Evolutionary conservation across 2,888 invertebrate genomes (phyloP).

Genomic region (Petrophora chlorosata): DNA sequence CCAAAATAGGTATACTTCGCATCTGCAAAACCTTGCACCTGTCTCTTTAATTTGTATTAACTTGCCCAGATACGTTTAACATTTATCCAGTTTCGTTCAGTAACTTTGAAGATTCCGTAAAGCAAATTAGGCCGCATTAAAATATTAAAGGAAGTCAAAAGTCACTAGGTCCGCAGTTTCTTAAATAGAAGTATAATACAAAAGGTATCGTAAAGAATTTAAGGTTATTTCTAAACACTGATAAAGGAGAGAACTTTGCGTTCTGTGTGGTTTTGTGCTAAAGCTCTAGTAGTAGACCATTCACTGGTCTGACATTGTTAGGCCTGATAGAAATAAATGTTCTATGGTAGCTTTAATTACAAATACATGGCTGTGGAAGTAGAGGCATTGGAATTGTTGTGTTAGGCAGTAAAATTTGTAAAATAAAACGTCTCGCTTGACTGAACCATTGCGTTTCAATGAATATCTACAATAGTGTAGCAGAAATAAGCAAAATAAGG

Average conservation of each 20-base stretch:
- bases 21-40: conserved; percentile 9
- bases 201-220: conserved; percentile 24
- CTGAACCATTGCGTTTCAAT: conserved; percentile 33
- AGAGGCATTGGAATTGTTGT: too few species aligned
- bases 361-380: too few species aligned
- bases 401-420: conserved; percentile 11
- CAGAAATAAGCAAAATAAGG: conserved; percentile 25
- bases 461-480: conserved; percentile 34
- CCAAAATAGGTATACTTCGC: conserved; percentile 8
- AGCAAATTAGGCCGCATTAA: background rate
- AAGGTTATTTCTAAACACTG: conserved; percentile 8
- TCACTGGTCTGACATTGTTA: too few species aligned
- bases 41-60: conserved; percentile 1
- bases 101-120: conserved; percentile 3
- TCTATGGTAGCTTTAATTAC: too few species aligned
- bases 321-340: background rate
- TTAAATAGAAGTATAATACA: background rate
- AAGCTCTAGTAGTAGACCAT: background rate
- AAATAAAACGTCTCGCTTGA: conserved; percentile 31
- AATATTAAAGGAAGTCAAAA: conserved; percentile 10
- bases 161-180: conserved; percentile 11
- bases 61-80: background rate
- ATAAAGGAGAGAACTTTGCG: background rate
- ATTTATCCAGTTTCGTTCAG: too few species aligned
- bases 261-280: background rate